Percentiles rank a stretch among this genome's conserved stretches.
phyloP scores from a whole-genome alignment of 2,113 vertebrate genomes.

The Lepus americanus region DNA sequence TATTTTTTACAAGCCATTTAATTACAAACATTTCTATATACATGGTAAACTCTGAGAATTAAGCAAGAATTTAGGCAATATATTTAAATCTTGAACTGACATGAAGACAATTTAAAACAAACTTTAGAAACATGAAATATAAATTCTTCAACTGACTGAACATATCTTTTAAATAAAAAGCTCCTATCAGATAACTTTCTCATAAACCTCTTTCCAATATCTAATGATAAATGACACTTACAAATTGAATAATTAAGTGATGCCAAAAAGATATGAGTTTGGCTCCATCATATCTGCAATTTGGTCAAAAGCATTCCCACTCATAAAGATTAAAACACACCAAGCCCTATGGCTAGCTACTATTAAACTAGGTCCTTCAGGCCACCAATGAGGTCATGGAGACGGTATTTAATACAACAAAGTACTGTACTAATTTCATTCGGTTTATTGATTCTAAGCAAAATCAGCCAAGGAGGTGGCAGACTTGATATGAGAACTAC shows the following conservation, averaged over 20 bases:
- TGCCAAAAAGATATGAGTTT: neutral
- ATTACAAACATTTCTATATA: neutral
- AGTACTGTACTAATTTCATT: slow-evolving; percentile 24
- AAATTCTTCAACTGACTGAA: neutral
- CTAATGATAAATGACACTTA: slow-evolving; percentile 26
- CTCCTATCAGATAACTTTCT: slow-evolving; percentile 1
- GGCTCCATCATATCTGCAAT: slow-evolving; percentile 14
- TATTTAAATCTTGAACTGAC: slow-evolving; percentile 34
- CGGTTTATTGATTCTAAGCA: neutral
- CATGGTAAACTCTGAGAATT: slow-evolving; percentile 16
- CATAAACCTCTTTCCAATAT: neutral
- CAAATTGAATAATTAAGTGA: slow-evolving; percentile 40
- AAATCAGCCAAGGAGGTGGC: slow-evolving; percentile 1
- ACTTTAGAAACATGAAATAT: neutral
- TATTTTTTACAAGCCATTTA: neutral
- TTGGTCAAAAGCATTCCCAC: slow-evolving; percentile 41
- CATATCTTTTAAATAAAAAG: slow-evolving; percentile 3
- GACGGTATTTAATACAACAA: neutral
- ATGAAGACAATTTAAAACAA: neutral
- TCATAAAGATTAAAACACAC: slow-evolving; percentile 44
- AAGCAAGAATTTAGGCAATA: neutral
- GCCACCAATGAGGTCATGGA: neutral
- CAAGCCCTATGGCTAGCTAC: slow-evolving; percentile 6
- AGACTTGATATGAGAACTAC: neutral
- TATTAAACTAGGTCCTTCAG: neutral